A percentile compares a stretch with the other conserved stretches of the same genome.
Evolutionary conservation across 2,113 vertebrate genomes (phyloP).

Genomic region (Beaufortia kweichowensis): DNA sequence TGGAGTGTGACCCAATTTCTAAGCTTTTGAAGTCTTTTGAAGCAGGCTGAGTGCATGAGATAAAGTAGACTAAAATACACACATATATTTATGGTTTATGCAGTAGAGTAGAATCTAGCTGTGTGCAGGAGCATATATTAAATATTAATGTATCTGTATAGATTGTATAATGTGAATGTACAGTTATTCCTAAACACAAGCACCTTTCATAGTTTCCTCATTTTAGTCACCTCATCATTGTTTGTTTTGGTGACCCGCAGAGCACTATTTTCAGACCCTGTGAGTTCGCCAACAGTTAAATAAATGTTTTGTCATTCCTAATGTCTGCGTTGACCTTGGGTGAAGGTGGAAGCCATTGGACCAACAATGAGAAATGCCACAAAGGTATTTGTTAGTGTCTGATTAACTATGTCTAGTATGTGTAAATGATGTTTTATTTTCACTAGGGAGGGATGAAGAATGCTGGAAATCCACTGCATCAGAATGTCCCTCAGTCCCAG

Average conservation of each 20-base stretch:
- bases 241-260: background rate
- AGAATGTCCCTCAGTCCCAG: background rate
- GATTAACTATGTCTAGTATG: constrained; percentile 21
- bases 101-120: constrained; percentile 1
- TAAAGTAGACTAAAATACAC: constrained; percentile 49
- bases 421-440: constrained; percentile 36
- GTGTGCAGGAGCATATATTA: constrained; percentile 13
- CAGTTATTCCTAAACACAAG: background rate
- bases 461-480: background rate
- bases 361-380: constrained; percentile 49
- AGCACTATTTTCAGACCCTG: background rate
- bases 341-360: constrained; percentile 16
- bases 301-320: constrained; percentile 31
- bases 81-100: constrained; percentile 25
- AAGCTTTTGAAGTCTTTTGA: constrained; percentile 44
- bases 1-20: constrained; percentile 53
- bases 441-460: background rate
- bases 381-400: constrained; percentile 10
- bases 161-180: background rate
- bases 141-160: constrained; percentile 10
- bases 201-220: background rate
- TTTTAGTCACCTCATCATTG: background rate
- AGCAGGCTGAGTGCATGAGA: constrained; percentile 35
- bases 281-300: constrained; percentile 12
- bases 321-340: constrained; percentile 44